Percentiles rank a stretch among this genome's conserved stretches.
phyloP scores from a whole-genome alignment of 2,113 vertebrate species.

The Thalassarche chlororhynchos region DNA sequence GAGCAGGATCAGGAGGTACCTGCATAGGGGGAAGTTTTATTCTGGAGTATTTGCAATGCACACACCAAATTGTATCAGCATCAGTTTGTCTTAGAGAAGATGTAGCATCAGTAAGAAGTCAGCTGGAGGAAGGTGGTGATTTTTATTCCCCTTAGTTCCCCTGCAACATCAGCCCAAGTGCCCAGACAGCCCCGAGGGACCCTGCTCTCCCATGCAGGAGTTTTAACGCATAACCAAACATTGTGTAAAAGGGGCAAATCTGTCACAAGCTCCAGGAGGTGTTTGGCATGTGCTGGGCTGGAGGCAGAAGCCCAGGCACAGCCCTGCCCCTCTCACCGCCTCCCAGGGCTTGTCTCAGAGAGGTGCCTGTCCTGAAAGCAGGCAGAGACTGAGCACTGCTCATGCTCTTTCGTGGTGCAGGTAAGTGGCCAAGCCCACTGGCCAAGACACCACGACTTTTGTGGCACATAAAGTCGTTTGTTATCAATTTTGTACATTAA shows the following conservation, averaged over 20 bases:
- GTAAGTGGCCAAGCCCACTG: neutral
- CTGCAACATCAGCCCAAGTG: neutral
- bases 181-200: neutral
- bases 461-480: neutral
- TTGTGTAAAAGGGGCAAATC: neutral
- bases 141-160: neutral
- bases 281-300: neutral
- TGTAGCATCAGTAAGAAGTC: neutral
- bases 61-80: fast-evolving
- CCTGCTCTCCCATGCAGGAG: neutral
- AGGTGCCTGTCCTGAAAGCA: neutral
- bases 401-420: neutral
- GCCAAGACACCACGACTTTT: neutral
- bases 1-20: neutral
- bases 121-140: neutral
- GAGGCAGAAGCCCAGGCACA: neutral
- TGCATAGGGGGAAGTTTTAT: neutral
- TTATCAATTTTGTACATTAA: neutral
- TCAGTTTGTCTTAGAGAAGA: neutral
- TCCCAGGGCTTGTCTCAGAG: neutral
- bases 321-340: neutral
- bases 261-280: neutral
- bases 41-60: neutral
- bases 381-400: neutral
- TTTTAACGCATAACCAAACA: neutral